Base-by-base conservation (phyloP, 2,797 vertebrate species). In the Artibeus lituratus region DNA sequence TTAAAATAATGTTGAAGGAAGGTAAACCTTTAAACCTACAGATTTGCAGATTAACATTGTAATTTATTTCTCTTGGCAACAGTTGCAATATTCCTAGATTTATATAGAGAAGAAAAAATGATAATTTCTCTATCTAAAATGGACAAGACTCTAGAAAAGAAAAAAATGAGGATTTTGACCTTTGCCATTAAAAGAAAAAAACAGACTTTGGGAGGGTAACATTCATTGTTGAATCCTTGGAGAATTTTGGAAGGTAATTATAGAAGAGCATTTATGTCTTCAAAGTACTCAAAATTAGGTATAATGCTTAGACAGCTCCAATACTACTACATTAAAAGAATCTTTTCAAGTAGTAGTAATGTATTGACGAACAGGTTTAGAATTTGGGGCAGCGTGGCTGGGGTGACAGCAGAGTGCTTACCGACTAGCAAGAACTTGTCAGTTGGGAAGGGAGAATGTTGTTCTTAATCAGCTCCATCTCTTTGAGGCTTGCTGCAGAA, bases 21-120 rank as follows among this genome's bases (percentile, higher is more conserved):
- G 24, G 73, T 67, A 35, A 93, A 97, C 89, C 73, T 96, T 96
- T 95, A 97, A 97, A 95, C 59, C 87, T 95, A 74, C 7, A 93
- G 76, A 89, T 87, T 80, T 96, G 49, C 80, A 77, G 73, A 84
- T 97, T 97, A 96, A 80, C 82, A 86, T 49, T 93, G 57, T 95
- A 97, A 96, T 97, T 97, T 96, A 82, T 96, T 97, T 97, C 70
- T 97, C 85, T 57, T 94, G 91, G 93, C 70, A 96, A 94, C 26
- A 85, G 37, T 78, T 80, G 83, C 76, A 92, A 39, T 80, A 49
- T 70, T 95, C 44, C 80, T 92, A 94, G 94, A 91, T 77, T 95
- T 93, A 91, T 93, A 62, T 69, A 94, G 86, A 91, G 29, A 87
- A 96, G 85, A 62, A 96, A 95, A 76, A 96, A 94, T 59, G 4